Base-by-base conservation (phyloP, 2,888 invertebrate species). In the Tachina lurida region DNA sequence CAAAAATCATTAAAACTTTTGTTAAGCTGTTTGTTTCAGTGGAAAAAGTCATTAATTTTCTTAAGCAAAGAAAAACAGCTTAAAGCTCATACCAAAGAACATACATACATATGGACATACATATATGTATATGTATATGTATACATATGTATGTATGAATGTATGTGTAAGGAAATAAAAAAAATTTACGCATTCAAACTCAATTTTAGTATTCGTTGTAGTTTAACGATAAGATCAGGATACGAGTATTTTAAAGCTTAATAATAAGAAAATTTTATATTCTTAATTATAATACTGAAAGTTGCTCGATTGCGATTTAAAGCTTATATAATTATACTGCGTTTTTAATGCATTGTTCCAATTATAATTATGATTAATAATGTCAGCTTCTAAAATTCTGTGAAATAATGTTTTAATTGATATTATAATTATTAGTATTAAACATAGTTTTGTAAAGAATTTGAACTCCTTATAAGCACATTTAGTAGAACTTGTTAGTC, bases 1-100 rank as follows among this genome's bases (percentile, higher is more conserved):
- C 15, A 68, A 77, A 65, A 58, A 58, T 58, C 67, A 77, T 77
- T 68, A 68, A 58, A 77, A 77, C 56, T 77, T 77, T 68, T 77
- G 19, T 58, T 67, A 41, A 49, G 65, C 63, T 45, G 19, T 45
- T 75, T 60, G 31, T 47, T 60, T 39, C n/a, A 41, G 62, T 52
- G 49, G 74, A 62, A 74, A 41, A 74, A 74, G 52, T 19, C 74
- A 10, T 62, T 62, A 74, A 74, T 74, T 52, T 62, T 41, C 62
- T 62, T 10, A 19, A 62, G 62, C 47, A 62, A 52, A 62, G 10
- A 5, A 62, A 39, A 60, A 74, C 15, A 47, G 58, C 58, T 58
- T 71, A 58, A 47, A 58, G 47, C 17, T 56, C 47, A 68, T 41
- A 56, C 41, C 56, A 31, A 4, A 2, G 7, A 3, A 45, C 19